Evolutionary conservation across 2,113 vertebrate species (phyloP).

Genomic region (Leptobrachium ailaonicum): DNA sequence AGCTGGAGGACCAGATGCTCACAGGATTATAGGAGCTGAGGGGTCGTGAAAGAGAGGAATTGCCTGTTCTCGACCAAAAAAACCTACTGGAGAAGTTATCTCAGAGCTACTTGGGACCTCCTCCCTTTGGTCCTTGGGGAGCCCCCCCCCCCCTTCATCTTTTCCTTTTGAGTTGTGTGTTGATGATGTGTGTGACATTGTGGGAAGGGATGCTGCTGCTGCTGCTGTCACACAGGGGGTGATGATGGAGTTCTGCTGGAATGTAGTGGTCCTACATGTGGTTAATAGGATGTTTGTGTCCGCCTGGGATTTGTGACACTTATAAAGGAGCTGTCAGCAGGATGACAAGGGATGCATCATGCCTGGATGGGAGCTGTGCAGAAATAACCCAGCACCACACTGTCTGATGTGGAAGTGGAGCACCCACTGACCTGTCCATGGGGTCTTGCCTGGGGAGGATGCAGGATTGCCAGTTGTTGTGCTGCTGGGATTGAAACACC

Average conservation of each 20-base stretch:
- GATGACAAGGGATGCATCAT: not conserved
- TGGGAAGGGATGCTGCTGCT: not conserved
- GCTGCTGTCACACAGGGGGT: not conserved
- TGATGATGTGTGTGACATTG: constrained; percentile 10
- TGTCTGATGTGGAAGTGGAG: not conserved
- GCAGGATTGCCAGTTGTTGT: not conserved
- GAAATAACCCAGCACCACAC: not conserved
- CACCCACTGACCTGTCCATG: not conserved
- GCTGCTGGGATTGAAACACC: not conserved
- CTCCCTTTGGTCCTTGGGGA: constrained; percentile 1
- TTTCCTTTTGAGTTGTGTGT: not conserved
- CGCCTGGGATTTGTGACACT: constrained; percentile 15
- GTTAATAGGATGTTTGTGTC: not conserved
- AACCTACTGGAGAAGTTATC: constrained; percentile 18
- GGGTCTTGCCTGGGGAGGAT: not conserved
- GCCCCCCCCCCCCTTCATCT: not conserved
- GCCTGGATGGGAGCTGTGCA: not conserved
- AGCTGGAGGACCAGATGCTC: not conserved
- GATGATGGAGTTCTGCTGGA: constrained; percentile 4
- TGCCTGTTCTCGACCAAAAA: not conserved
- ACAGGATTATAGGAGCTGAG: not conserved
- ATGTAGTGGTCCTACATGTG: not conserved
- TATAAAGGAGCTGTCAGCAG: not conserved
- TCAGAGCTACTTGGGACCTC: constrained; percentile 17
- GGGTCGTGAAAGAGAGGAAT: not conserved